A percentile compares a stretch with the other conserved stretches of the same genome.
These are phyloP conservation scores for Dolichomitus sp. DNA, from an alignment of 2,888 invertebrate genomes.

Conservation along the genomic window DNA sequence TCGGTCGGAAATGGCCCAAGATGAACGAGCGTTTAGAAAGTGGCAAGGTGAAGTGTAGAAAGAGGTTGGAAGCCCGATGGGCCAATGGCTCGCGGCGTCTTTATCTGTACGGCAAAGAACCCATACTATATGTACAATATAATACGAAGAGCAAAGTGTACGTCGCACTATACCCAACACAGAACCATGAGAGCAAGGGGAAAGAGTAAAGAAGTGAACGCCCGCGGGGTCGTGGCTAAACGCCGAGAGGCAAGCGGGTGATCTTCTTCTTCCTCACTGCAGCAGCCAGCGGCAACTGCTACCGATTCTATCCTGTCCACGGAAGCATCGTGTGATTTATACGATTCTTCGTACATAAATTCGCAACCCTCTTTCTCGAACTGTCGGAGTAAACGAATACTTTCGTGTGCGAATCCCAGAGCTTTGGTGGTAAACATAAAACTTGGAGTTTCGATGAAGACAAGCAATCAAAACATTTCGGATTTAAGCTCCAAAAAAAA, in stretches of 20 bases:
- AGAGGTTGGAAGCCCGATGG: conserved; percentile 41
- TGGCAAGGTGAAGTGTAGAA: conserved; percentile 29
- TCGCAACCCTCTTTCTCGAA: conserved; percentile 54
- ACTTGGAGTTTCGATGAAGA: conserved; percentile 7
- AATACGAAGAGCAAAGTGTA: conserved; percentile 6
- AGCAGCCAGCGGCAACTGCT: conserved; percentile 37
- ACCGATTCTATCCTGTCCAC: conserved; percentile 51
- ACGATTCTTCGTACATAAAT: conserved; percentile 64
- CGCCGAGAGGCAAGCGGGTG: conserved; percentile 40
- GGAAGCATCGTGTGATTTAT: conserved; percentile 64
- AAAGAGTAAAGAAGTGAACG: conserved; percentile 18
- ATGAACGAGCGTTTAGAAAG: conserved; percentile 65
- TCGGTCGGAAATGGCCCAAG: conserved; percentile 64
- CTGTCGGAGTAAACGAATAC: conserved; percentile 2
- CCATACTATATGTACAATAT: conserved; percentile 3
- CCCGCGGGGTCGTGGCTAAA: conserved; percentile 20
- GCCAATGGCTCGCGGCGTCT: conserved; percentile 43
- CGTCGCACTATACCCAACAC: neutral
- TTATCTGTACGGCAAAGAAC: conserved; percentile 19
- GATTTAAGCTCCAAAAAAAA: neutral
- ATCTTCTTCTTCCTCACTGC: conserved; percentile 42
- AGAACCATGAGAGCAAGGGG: neutral
- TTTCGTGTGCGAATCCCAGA: neutral
- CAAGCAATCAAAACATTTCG: neutral
- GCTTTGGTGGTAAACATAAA: neutral